Evolutionary conservation across 2,797 vertebrate species (phyloP), one percentile per base, ranked within the genome.

Genomic region (Chelon auratus): DNA sequence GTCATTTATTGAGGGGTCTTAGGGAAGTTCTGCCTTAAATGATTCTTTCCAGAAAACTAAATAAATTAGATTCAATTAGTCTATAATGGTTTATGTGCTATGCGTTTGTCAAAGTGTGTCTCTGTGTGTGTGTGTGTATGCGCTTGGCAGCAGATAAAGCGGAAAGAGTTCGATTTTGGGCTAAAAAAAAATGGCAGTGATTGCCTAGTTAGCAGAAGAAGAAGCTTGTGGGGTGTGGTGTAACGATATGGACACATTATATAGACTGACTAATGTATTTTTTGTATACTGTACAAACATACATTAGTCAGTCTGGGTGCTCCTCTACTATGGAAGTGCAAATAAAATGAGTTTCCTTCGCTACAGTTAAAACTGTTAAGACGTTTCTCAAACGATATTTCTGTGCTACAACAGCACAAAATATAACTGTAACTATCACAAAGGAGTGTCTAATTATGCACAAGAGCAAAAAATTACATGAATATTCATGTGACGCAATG

Each of bases 21-120:
- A 85, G 88, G 89, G 90, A 91, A 91, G 82, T 92, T 91, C 81
- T 89, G 85, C 86, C 87, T 92, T 90, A 88, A 90, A 89, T 92
- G 89, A 91, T 93, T 94, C 91, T 94, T 89, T 92, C 89, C 81
- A 87, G 89, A 93, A 96, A 95, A 93, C 95, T 96, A 97, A 97
- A 97, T 97, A 97, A 97, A 97, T 98, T 97, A 97, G 94, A 95
- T 95, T 97, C 96, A 97, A 98, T 99, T 98, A 98, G 95, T 92
- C 92, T 93, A 91, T 95, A 94, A 95, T 94, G 92, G 91, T 89
- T 90, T 91, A 89, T 92, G 89, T 92, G 87, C 73, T 81, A 81
- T 92, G 88, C 91, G 91, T 87, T 92, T 91, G 81, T 90, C 79
- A 75, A 68, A 84, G 87, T 88, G 81, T 81, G 43, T 54, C 20